Evolutionary conservation across 2,888 invertebrate genomes (phyloP).

Genomic region (Plebejus melissa): DNA sequence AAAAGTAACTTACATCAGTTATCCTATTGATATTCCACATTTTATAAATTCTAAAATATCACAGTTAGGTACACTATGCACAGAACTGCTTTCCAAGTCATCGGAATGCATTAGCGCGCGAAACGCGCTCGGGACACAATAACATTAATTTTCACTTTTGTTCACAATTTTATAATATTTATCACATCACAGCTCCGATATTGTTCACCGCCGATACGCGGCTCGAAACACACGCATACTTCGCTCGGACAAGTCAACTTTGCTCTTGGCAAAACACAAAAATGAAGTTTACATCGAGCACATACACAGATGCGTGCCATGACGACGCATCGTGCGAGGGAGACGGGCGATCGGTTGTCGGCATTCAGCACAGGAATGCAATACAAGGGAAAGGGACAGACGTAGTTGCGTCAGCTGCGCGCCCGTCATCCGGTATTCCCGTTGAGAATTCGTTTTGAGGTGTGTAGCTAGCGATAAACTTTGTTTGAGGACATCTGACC

Average conservation of each 20-base stretch:
- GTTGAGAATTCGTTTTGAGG: constrained; percentile 60
- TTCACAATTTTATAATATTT: constrained; percentile 11
- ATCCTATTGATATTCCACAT: constrained; percentile 46
- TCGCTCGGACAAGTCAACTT: constrained; percentile 38
- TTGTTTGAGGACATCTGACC: constrained; percentile 46
- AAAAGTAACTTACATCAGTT: constrained; percentile 49
- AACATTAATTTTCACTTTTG: constrained; percentile 21
- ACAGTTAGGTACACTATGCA: constrained; percentile 7
- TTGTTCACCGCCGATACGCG: constrained; percentile 35
- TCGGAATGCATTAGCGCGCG: constrained; percentile 59
- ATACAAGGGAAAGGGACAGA: constrained; percentile 47
- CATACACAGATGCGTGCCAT: constrained; percentile 35
- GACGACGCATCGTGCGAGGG: constrained; percentile 43
- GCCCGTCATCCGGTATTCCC: constrained; percentile 67
- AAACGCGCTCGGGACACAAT: constrained; percentile 16
- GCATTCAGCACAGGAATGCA: constrained; percentile 32
- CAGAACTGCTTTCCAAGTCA: constrained; percentile 51
- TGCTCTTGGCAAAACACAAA: constrained; percentile 54
- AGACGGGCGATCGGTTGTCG: constrained; percentile 46
- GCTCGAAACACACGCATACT: constrained; percentile 44
- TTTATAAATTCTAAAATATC: constrained; percentile 38
- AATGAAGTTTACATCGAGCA: constrained; percentile 61
- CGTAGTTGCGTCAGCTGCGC: constrained; percentile 45
- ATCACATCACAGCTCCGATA: constrained; percentile 37
- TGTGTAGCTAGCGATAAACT: constrained; percentile 45